Percentiles rank a stretch among this genome's conserved stretches.
phyloP scores from a whole-genome alignment of 2,888 invertebrate genomes.

The Caenorhabditis sulstoni region DNA sequence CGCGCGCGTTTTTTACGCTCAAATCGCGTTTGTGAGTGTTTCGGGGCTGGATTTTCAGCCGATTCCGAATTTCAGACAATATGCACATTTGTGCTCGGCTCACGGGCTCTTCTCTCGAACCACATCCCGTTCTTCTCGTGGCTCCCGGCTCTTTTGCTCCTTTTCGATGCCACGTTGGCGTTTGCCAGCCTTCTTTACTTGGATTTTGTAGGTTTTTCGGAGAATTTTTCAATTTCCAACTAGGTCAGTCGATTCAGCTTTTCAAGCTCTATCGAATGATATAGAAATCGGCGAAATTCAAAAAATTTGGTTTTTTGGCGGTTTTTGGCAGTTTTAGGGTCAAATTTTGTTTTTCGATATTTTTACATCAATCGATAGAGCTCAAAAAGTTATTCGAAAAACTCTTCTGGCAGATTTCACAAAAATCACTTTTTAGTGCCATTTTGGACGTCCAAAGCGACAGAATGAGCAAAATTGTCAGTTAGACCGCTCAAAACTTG shows the following conservation, averaged over 20 bases:
- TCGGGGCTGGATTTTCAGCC: not conserved
- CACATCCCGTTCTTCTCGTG: constrained; percentile 57
- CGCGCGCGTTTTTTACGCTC: constrained; percentile 50
- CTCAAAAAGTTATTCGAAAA: no score
- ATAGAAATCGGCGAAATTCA: not conserved
- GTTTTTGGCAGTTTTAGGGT: no score
- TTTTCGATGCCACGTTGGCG: constrained; percentile 58
- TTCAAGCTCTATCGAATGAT: not conserved
- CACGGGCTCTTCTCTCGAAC: constrained; percentile 50
- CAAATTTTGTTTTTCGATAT: no score
- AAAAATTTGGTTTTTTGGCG: no score
- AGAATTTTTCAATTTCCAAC: not conserved
- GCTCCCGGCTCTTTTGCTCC: constrained; percentile 57
- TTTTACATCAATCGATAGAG: no score
- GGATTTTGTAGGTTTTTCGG: constrained; percentile 49
- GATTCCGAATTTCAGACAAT: constrained; percentile 33
- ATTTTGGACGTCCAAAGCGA: no score
- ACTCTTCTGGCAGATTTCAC: no score
- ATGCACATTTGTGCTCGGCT: constrained; percentile 39
- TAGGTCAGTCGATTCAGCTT: no score
- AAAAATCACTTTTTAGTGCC: no score
- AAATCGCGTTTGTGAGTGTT: constrained; percentile 53
- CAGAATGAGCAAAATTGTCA: no score
- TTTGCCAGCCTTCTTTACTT: constrained; percentile 53
- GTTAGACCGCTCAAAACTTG: no score